These are phyloP conservation scores for Cheilosia vulpina DNA, from an alignment of 2,888 invertebrate genomes.

Conservation along the genomic window DNA sequence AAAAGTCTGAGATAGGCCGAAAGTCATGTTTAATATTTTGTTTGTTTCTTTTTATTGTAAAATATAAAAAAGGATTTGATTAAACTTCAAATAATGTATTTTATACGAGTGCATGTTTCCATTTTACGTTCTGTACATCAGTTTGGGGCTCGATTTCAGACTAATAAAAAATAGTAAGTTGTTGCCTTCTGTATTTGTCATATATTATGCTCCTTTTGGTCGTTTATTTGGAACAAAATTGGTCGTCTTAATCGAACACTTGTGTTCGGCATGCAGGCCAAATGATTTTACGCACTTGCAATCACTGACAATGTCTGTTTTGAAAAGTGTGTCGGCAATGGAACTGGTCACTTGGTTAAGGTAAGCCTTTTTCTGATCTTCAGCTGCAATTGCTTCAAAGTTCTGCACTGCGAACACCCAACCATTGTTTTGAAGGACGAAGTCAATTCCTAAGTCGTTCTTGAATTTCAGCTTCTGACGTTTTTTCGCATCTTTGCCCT, in stretches of 20 bases:
- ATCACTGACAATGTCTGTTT: constrained; percentile 81
- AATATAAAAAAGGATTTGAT: constrained; percentile 32
- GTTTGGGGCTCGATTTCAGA: neutral
- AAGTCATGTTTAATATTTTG: too few species aligned
- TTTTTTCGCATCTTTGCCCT: constrained; percentile 86
- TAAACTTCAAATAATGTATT: constrained; percentile 6
- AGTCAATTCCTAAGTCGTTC: constrained; percentile 87
- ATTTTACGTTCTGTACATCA: neutral
- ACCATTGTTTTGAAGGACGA: constrained; percentile 84
- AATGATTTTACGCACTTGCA: constrained; percentile 79
- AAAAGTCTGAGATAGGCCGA: too few species aligned
- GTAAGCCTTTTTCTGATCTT: constrained; percentile 79
- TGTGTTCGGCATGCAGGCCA: constrained; percentile 81
- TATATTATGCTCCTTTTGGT: constrained; percentile 76
- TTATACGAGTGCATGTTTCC: constrained; percentile 7
- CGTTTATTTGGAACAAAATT: constrained; percentile 81
- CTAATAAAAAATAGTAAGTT: neutral
- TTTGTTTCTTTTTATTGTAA: constrained; percentile 22
- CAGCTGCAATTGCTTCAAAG: constrained; percentile 78
- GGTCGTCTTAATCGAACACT: constrained; percentile 79
- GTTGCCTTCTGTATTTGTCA: neutral
- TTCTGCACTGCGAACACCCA: constrained; percentile 82
- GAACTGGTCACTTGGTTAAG: constrained; percentile 79
- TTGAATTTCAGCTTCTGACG: constrained; percentile 85
- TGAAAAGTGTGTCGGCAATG: constrained; percentile 82